These are phyloP conservation scores for Triplophysa dalaica DNA, from an alignment of 2,113 vertebrate species.

Conservation along the genomic window DNA sequence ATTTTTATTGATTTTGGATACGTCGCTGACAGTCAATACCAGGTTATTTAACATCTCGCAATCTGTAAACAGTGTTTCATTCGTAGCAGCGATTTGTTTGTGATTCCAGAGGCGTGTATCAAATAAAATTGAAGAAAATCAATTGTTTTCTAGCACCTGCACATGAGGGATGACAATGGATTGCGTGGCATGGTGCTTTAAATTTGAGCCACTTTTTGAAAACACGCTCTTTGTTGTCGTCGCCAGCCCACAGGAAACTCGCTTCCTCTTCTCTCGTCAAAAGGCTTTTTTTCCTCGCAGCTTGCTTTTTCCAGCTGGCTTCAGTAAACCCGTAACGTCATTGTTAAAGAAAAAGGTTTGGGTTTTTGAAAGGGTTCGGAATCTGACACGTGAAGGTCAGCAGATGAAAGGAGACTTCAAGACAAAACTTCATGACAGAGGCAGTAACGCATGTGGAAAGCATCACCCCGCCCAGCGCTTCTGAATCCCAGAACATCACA, in stretches of 20 bases:
- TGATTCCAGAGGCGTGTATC: constrained; percentile 74
- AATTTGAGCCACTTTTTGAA: constrained; percentile 52
- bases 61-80: constrained; percentile 75
- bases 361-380: constrained; percentile 31
- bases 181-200: constrained; percentile 73
- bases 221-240: constrained; percentile 68
- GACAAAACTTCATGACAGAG: constrained; percentile 41
- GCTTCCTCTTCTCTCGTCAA: constrained; percentile 48
- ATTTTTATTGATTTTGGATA: constrained; percentile 56
- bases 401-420: constrained; percentile 36
- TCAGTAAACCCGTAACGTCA: constrained; percentile 29
- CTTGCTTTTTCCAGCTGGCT: constrained; percentile 25
- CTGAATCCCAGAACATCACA: constrained; percentile 35
- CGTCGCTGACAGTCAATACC: constrained; percentile 56
- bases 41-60: constrained; percentile 64
- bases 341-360: constrained; percentile 43
- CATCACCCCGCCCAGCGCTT: constrained; percentile 8
- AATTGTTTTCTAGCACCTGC: constrained; percentile 70
- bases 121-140: constrained; percentile 56
- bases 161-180: constrained; percentile 67
- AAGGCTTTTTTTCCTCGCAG: neutral
- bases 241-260: constrained; percentile 69
- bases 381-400: constrained; percentile 49
- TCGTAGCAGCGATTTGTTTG: constrained; percentile 63
- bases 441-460: neutral